phyloP scores from a whole-genome alignment of 2,113 vertebrate genomes.

The Zosterops borbonicus region DNA sequence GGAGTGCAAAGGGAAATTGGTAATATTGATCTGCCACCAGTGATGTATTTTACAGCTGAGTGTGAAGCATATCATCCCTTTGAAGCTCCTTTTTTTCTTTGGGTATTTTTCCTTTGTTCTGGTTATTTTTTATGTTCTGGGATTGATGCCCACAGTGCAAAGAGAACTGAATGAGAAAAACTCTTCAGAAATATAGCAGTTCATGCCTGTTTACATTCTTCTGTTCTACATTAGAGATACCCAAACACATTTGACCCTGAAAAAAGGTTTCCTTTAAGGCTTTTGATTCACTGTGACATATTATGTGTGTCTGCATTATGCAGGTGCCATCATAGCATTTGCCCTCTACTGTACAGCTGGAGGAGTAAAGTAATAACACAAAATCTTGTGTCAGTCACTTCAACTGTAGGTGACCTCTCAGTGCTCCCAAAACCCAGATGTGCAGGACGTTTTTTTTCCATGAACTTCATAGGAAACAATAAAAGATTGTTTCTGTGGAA shows the following conservation, averaged over 20 bases:
- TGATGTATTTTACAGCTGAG: background rate
- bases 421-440: background rate
- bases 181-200: background rate
- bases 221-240: background rate
- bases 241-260: slow-evolving; percentile 1
- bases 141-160: background rate
- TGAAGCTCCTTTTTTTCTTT: background rate
- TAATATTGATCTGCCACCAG: slow-evolving; percentile 6
- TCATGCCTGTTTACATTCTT: slow-evolving; percentile 10
- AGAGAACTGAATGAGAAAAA: background rate
- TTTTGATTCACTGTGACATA: background rate
- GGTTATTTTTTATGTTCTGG: background rate
- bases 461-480: background rate
- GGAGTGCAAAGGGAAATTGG: background rate
- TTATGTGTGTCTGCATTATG: background rate
- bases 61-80: background rate
- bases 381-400: background rate
- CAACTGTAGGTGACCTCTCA: background rate
- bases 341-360: background rate
- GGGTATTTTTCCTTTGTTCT: background rate
- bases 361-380: background rate
- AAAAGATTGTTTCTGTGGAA: background rate
- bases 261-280: background rate
- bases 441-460: background rate
- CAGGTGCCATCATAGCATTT: background rate